phyloP scores from a whole-genome alignment of 2,797 vertebrate species.

The Sebastes kiyomatsui region DNA sequence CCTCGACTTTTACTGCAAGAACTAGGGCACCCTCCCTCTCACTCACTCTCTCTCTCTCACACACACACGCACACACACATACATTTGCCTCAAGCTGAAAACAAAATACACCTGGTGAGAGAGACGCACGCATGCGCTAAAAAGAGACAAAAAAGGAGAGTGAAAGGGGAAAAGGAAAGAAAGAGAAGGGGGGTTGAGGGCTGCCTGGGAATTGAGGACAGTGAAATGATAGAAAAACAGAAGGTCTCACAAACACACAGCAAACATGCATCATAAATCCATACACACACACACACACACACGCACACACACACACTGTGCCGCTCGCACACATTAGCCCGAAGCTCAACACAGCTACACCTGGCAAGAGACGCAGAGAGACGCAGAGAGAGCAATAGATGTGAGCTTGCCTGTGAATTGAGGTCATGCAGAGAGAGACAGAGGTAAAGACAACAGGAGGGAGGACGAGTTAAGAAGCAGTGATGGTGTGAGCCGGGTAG shows the following conservation, averaged over 20 bases:
- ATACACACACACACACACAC: background rate
- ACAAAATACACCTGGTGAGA: constrained; percentile 77
- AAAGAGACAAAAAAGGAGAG: constrained; percentile 26
- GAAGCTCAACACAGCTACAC: constrained; percentile 66
- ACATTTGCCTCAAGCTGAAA: constrained; percentile 68
- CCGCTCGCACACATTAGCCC: constrained; percentile 57
- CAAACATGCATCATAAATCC: constrained; percentile 47
- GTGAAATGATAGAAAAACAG: constrained; percentile 38
- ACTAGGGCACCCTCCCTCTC: constrained; percentile 62
- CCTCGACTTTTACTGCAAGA: constrained; percentile 61
- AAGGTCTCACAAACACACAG: constrained; percentile 35
- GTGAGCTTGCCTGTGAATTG: constrained; percentile 68
- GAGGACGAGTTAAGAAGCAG: constrained; percentile 48
- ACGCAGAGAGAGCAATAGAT: constrained; percentile 61
- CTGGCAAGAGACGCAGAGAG: constrained; percentile 55
- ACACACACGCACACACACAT: constrained; percentile 27
- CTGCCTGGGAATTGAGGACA: constrained; percentile 67
- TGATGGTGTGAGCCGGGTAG: constrained; percentile 51
- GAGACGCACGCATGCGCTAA: constrained; percentile 37
- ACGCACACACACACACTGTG: constrained; percentile 1
- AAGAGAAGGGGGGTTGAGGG: background rate
- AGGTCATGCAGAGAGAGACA: constrained; percentile 74
- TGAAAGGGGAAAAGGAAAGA: background rate
- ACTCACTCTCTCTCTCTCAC: background rate
- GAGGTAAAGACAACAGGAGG: constrained; percentile 68